A percentile compares a stretch with the other conserved stretches of the same genome.
Evolutionary conservation across 2,113 vertebrate genomes (phyloP).

Genomic region (Canis aureus): DNA sequence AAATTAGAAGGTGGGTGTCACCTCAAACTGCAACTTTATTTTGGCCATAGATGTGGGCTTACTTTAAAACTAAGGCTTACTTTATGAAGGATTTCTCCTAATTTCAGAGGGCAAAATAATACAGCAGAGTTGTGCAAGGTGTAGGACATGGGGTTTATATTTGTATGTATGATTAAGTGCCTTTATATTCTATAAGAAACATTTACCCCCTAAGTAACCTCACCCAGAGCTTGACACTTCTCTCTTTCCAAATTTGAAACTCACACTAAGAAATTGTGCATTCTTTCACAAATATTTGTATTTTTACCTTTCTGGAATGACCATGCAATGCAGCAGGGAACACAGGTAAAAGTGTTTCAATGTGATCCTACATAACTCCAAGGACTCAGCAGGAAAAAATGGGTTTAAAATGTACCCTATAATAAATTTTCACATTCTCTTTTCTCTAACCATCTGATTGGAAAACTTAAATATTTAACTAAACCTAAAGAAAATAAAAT

Average conservation of each 20-base stretch:
- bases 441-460: not conserved
- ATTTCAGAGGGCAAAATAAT: not conserved
- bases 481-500: not conserved
- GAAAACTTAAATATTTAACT: not conserved
- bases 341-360: not conserved
- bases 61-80: not conserved
- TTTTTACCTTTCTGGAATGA: not conserved
- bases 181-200: not conserved
- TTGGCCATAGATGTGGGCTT: not conserved
- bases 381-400: not conserved
- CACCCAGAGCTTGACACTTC: not conserved
- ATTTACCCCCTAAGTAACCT: not conserved
- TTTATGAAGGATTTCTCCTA: not conserved
- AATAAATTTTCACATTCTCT: not conserved
- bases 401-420: not conserved
- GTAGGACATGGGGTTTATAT: not conserved
- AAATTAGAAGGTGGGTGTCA: not conserved
- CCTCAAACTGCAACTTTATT: not conserved
- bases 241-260: slow-evolving; percentile 4
- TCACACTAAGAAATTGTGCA: not conserved
- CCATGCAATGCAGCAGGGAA: not conserved
- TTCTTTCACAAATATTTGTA: not conserved
- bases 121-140: not conserved
- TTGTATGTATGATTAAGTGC: not conserved
- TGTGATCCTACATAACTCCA: not conserved